A percentile compares a stretch with the other conserved stretches of the same genome.
Conservation (phyloP, 2,888 invertebrate species). For the Ferdinandea cuprea region DNA sequence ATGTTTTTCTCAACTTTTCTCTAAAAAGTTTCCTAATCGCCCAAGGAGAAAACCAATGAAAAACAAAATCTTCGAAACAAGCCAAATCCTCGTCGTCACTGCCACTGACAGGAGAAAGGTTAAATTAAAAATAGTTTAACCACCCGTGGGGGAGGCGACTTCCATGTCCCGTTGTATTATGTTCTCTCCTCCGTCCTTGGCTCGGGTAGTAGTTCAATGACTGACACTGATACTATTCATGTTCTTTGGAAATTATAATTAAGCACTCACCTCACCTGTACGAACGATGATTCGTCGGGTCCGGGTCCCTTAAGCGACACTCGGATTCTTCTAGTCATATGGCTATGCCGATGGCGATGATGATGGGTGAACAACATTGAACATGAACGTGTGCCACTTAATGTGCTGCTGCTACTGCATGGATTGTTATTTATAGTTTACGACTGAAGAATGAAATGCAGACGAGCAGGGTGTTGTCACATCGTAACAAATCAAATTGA, state of each 20-base stretch:
- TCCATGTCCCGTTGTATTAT: no score
- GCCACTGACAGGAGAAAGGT: background rate
- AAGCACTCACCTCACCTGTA: slow-evolving; percentile 43
- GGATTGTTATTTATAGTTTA: no score
- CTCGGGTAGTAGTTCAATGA: slow-evolving; percentile 51
- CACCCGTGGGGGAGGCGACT: background rate
- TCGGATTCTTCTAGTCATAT: background rate
- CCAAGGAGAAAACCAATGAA: no score
- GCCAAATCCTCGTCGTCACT: no score
- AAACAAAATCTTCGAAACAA: no score
- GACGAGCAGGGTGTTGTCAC: slow-evolving; percentile 31
- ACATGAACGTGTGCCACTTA: no score
- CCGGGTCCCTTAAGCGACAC: background rate
- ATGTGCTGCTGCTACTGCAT: no score
- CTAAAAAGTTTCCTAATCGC: no score
- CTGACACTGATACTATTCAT: slow-evolving; percentile 37
- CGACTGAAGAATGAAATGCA: background rate
- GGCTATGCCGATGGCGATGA: no score
- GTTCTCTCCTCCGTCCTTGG: slow-evolving; percentile 15
- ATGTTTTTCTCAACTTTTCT: no score
- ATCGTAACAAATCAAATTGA: slow-evolving; percentile 50
- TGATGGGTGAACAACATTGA: no score
- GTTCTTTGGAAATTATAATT: slow-evolving; percentile 41
- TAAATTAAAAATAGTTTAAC: slow-evolving; percentile 34
- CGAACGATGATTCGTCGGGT: no score